Conservation (phyloP, 2,113 vertebrate genomes). For the Taxidea taxus region DNA sequence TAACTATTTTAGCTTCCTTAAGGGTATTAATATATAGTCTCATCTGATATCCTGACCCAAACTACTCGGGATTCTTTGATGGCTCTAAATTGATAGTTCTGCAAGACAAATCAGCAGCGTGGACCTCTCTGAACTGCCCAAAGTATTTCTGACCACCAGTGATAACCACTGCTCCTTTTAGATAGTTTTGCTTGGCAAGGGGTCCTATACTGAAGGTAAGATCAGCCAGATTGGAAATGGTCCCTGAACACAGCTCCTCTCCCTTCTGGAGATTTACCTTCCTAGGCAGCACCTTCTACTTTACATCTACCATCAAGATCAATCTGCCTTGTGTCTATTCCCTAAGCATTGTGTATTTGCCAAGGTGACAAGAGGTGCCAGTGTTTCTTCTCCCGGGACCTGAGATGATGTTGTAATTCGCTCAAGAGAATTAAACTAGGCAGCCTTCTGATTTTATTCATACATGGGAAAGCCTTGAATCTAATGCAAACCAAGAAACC, state of each 20-base stretch:
- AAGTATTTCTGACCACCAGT: background rate
- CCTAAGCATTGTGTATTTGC: background rate
- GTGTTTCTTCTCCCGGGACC: background rate
- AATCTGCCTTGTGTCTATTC: background rate
- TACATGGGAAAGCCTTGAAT: background rate
- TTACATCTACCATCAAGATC: background rate
- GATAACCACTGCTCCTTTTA: conserved; percentile 22
- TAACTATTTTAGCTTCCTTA: background rate
- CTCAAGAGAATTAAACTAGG: background rate
- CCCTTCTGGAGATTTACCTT: background rate
- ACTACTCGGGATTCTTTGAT: background rate
- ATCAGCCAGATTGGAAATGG: background rate
- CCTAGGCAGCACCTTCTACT: background rate
- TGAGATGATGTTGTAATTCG: background rate
- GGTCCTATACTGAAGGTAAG: background rate
- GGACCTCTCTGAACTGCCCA: background rate
- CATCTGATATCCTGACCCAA: background rate
- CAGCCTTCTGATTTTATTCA: background rate
- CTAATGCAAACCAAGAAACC: background rate
- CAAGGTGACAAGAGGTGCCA: background rate
- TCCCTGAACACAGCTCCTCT: background rate
- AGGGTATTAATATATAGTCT: background rate
- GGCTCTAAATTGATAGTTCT: background rate
- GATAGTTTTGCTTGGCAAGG: conserved; percentile 33
- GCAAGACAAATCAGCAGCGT: background rate